Percentiles rank a stretch among this genome's conserved stretches.
phyloP scores from a whole-genome alignment of 2,888 invertebrate genomes.

The Eurytoma californica region DNA sequence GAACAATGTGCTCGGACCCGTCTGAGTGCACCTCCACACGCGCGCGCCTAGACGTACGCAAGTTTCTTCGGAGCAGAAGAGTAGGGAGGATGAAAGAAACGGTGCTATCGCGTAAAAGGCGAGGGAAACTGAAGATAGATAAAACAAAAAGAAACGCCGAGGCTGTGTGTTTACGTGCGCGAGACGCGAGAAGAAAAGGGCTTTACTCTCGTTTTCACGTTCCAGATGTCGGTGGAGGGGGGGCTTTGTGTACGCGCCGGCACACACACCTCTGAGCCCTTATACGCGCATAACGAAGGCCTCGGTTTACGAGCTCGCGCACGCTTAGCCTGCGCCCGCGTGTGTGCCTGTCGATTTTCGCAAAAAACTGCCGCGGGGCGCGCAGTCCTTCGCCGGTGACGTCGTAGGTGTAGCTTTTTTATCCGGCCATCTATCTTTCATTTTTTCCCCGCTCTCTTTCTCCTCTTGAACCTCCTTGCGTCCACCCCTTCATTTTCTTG shows the following conservation, averaged over 20 bases:
- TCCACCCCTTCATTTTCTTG: slow-evolving; percentile 36
- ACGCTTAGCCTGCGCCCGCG: not conserved
- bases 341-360: slow-evolving; percentile 30
- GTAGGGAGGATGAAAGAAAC: no score
- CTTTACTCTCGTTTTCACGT: not conserved
- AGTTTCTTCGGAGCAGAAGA: not conserved
- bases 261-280: not conserved
- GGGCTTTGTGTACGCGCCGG: not conserved
- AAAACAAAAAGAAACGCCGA: not conserved
- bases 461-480: slow-evolving; percentile 20
- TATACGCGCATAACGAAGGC: not conserved
- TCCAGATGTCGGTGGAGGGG: not conserved
- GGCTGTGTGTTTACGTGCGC: not conserved
- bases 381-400: not conserved
- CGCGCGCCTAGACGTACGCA: not conserved
- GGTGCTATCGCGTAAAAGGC: not conserved
- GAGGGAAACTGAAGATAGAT: not conserved
- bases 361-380: slow-evolving; percentile 8
- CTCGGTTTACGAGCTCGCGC: not conserved
- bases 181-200: not conserved
- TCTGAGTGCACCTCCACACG: not conserved
- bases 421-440: slow-evolving; percentile 43
- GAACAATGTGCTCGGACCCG: slow-evolving; percentile 24
- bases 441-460: slow-evolving; percentile 10
- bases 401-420: slow-evolving; percentile 15